These are phyloP conservation scores for Corvus moneduloides DNA, from an alignment of 2,113 vertebrate species.

Conservation along the genomic window DNA sequence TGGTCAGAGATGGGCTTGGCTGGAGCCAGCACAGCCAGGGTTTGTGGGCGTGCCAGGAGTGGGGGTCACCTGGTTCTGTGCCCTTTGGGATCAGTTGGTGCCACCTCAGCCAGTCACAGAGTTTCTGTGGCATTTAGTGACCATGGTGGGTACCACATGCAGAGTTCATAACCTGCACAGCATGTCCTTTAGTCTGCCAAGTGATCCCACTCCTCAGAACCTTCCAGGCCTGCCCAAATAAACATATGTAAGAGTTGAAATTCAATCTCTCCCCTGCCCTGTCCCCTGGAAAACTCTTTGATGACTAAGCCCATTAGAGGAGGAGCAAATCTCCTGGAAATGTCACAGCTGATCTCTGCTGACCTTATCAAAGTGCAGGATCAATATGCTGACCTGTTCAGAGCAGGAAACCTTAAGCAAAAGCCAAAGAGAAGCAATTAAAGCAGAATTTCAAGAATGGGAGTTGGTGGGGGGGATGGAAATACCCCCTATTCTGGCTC, in stretches of 20 bases:
- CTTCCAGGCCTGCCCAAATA: neutral
- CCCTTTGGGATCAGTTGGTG: neutral
- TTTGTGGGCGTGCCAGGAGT: neutral
- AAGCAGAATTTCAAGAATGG: slow-evolving; percentile 50
- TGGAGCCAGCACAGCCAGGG: neutral
- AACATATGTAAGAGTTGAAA: neutral
- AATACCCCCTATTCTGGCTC: neutral
- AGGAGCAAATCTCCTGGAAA: slow-evolving; percentile 60
- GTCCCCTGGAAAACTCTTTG: slow-evolving; percentile 45
- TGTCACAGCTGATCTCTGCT: slow-evolving; percentile 75
- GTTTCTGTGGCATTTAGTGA: neutral
- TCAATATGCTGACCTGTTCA: slow-evolving; percentile 68
- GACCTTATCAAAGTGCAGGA: slow-evolving; percentile 79
- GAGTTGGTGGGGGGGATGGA: neutral
- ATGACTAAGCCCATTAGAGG: slow-evolving; percentile 59
- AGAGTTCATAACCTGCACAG: neutral
- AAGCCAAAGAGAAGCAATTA: slow-evolving; percentile 68
- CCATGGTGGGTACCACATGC: fast-evolving
- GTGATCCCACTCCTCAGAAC: neutral
- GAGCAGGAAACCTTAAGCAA: slow-evolving; percentile 57
- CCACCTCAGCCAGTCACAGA: neutral
- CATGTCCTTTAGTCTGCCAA: neutral
- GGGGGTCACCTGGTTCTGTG: neutral
- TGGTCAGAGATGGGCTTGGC: neutral
- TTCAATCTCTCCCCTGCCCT: neutral